phyloP scores from a whole-genome alignment of 2,113 vertebrate genomes.

The pig (Sus scrofa) region DNA sequence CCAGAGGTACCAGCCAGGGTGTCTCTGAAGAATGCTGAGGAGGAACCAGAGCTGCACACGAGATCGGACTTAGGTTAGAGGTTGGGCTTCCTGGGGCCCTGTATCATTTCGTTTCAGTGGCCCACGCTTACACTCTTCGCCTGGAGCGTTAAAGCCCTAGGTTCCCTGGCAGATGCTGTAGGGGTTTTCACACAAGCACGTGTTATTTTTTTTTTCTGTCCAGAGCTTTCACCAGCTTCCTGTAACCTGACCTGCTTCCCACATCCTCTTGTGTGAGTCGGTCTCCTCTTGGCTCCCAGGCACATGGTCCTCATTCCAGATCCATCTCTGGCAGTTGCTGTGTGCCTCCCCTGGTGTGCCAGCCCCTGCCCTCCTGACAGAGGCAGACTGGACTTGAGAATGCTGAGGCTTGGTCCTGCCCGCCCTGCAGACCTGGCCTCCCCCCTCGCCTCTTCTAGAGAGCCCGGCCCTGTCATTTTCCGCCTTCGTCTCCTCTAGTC shows the following conservation, averaged over 20 bases:
- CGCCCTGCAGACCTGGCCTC: neutral
- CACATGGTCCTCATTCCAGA: neutral
- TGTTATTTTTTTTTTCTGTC: neutral
- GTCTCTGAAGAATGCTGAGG: neutral
- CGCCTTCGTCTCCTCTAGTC: neutral
- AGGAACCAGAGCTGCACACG: neutral
- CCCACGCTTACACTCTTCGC: neutral
- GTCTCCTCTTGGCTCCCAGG: neutral
- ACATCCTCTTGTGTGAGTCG: neutral
- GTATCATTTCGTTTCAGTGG: neutral
- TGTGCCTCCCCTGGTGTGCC: rapidly evolving
- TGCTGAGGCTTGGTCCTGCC: neutral
- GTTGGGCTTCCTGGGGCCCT: too few species aligned
- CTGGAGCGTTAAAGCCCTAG: neutral
- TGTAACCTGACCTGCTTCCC: neutral
- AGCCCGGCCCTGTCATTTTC: rapidly evolving
- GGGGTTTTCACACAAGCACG: neutral
- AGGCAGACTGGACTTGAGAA: neutral
- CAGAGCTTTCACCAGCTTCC: neutral
- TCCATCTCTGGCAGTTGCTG: neutral
- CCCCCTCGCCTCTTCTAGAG: neutral
- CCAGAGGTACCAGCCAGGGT: rapidly evolving
- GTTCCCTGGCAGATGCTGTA: neutral
- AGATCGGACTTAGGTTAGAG: neutral
- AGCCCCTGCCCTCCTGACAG: neutral